Base-by-base conservation (phyloP, 1,140 invertebrate species). In the Micrasema minimum region DNA sequence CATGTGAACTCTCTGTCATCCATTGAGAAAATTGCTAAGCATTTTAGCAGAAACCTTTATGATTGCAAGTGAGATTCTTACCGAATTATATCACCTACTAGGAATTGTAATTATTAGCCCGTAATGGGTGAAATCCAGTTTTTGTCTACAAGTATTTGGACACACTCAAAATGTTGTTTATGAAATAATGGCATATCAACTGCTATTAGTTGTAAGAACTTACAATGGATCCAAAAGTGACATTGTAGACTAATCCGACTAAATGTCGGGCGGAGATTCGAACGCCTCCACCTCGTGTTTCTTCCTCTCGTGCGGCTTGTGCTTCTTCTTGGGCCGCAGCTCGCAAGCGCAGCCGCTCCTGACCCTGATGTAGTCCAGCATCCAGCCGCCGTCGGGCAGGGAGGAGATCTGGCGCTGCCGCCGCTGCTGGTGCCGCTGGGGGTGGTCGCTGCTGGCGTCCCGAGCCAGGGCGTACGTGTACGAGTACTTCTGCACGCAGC, bases 341-440 rank as follows among this genome's bases (percentile, higher is more conserved):
- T 92, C 89, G 80, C 94, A 96, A 72, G 91, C 88, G 82, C 93
- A 96, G 7, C 93, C 94, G 74, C 91, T 92, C 66, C 93, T 86
- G 45, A 95, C 88, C 75, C 85, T 85, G 72, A 95, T 93, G 82
- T 94, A 93, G 81, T 95, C 94, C 78, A 96, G 83, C 61, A 89
- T 88, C 89, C 91, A 94, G 45, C 81, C 81, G 1, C 82, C 85
- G 2, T 83, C 83, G 81, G 43, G 55, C 10, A 26, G 51, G 16
- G 82, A 78, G 23, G 82, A 85, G 81, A 38, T 84, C 80, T 75
- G 78, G 46, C 80, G 81, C 31, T 75, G 75, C 35, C 72, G 67
- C 65, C 81, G 80, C 7, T 82, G 83, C 70, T 81, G 78, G 66
- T 86, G 87, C 50, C 76, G 75, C 20, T 73, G 70, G 61, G 81